These are phyloP conservation scores for Micrastur ruficollis DNA, from an alignment of 2,797 vertebrate genomes.

Conservation along the genomic window DNA sequence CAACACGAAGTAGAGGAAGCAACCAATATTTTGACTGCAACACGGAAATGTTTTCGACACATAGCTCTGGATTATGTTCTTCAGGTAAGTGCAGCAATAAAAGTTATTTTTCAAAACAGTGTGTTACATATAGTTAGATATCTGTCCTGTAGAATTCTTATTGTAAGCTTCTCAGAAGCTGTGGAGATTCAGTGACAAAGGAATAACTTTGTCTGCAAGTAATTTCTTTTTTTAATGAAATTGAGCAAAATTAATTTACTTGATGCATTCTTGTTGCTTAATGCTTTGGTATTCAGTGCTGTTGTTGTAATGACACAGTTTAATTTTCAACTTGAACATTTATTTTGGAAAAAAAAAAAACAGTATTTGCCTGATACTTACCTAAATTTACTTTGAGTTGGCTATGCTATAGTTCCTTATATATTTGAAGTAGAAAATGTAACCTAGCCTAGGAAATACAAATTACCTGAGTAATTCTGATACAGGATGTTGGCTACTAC, in stretches of 20 bases:
- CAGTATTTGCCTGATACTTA: not conserved
- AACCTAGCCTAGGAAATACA: not conserved
- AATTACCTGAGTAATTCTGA: not conserved
- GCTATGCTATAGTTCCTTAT: not conserved
- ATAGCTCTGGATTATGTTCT: conserved; percentile 96
- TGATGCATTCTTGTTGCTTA: not conserved
- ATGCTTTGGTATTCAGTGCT: not conserved
- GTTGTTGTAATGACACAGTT: not conserved
- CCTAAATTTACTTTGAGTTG: not conserved
- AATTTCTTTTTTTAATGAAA: not conserved
- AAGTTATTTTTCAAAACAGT: not conserved
- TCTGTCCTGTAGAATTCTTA: not conserved
- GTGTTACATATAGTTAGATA: not conserved
- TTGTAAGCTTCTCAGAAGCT: not conserved
- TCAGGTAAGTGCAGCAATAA: conserved; percentile 78
- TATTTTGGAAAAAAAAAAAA: not conserved
- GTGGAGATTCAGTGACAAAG: not conserved
- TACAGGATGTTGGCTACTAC: not conserved
- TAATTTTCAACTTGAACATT: not conserved
- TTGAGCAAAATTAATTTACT: not conserved
- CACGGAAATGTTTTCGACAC: conserved; percentile 95
- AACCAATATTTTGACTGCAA: conserved; percentile 91
- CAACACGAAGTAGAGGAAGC: conserved; percentile 97
- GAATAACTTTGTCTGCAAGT: not conserved
- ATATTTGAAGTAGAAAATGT: not conserved